These are phyloP conservation scores for Chiridota heheva DNA, from an alignment of 35 echinoderm and acorn worm genomes.

Conservation along the genomic window DNA sequence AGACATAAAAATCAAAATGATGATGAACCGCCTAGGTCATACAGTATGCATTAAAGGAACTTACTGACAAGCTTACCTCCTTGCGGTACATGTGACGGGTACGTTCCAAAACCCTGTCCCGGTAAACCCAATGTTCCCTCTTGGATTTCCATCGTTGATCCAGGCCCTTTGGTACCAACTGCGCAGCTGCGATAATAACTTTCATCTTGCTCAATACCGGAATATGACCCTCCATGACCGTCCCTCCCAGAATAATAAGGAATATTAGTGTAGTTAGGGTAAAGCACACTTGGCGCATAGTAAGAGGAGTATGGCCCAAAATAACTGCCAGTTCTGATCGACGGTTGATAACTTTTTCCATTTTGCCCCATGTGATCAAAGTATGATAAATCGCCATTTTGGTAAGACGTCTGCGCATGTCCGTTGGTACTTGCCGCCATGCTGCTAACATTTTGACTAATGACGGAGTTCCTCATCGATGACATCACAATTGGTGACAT, in stretches of 20 bases:
- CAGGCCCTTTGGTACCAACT: slow-evolving; percentile 51
- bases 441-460: slow-evolving; percentile 66
- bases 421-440: slow-evolving; percentile 32
- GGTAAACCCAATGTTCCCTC: slow-evolving; percentile 4
- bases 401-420: slow-evolving; percentile 37
- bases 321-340: slow-evolving; percentile 31
- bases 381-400: slow-evolving; percentile 62
- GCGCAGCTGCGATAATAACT: slow-evolving; percentile 81
- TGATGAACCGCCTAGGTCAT: too few relatives aligned
- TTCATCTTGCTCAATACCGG: slow-evolving; percentile 50
- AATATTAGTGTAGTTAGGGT: slow-evolving; percentile 48
- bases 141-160: slow-evolving; percentile 40
- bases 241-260: slow-evolving; percentile 49
- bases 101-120: too few relatives aligned
- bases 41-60: too few relatives aligned
- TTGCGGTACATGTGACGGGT: too few relatives aligned
- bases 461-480: slow-evolving; percentile 71
- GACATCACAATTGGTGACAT: slow-evolving; percentile 80
- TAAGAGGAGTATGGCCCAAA: slow-evolving; percentile 53
- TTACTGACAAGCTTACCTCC: too few relatives aligned
- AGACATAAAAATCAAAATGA: too few relatives aligned
- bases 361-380: slow-evolving; percentile 53
- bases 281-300: slow-evolving; percentile 67
- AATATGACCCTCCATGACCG: slow-evolving; percentile 14
- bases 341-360: slow-evolving; percentile 45